These are phyloP conservation scores for Gymnocheta viridis DNA, from an alignment of 2,888 invertebrate species.

Conservation along the genomic window DNA sequence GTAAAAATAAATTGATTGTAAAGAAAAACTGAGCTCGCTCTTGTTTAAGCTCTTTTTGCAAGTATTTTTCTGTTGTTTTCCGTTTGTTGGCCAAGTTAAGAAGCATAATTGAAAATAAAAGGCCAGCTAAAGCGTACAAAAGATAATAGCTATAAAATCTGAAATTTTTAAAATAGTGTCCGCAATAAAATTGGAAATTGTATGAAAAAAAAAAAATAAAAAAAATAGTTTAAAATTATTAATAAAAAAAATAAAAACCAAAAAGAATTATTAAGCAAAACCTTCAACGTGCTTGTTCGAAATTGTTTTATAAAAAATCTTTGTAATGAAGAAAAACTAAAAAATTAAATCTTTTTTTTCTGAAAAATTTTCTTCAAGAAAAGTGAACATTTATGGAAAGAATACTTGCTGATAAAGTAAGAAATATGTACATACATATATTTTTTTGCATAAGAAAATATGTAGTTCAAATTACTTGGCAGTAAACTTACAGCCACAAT, in stretches of 20 bases:
- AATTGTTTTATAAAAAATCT: too few species aligned
- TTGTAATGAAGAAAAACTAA: not conserved
- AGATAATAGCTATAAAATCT: slow-evolving; percentile 14
- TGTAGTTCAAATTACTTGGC: not conserved
- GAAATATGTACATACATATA: not conserved
- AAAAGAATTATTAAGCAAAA: not conserved
- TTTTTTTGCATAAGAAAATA: not conserved
- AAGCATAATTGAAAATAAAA: slow-evolving; percentile 55
- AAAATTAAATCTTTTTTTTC: not conserved
- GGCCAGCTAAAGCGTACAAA: slow-evolving; percentile 22
- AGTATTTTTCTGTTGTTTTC: slow-evolving; percentile 19
- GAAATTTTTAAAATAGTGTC: not conserved
- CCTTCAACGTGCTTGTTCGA: too few species aligned
- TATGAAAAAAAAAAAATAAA: not conserved
- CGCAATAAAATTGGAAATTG: not conserved
- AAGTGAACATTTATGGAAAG: not conserved
- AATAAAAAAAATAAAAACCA: not conserved
- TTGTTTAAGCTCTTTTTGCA: slow-evolving; percentile 16
- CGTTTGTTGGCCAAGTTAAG: slow-evolving; percentile 61
- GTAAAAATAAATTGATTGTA: not conserved
- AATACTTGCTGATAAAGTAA: not conserved
- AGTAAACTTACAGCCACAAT: not conserved
- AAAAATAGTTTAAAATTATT: not conserved
- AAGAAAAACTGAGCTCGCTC: slow-evolving; percentile 33
- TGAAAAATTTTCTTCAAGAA: not conserved